Conservation (phyloP, 2,888 invertebrate species). For the Platycnemis pennipes region DNA sequence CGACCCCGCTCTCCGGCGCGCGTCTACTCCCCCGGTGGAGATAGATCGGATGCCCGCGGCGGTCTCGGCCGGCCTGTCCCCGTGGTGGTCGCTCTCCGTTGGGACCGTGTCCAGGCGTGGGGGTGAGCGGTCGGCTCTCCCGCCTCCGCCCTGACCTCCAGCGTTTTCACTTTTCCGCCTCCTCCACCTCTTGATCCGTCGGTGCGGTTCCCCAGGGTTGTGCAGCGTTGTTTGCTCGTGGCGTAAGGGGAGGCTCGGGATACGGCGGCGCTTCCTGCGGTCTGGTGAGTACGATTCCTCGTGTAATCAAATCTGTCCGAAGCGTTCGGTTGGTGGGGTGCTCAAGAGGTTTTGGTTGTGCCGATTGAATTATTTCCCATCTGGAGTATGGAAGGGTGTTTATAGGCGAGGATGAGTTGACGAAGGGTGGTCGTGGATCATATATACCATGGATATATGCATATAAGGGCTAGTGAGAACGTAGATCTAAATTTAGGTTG, state of each 20-base stretch:
- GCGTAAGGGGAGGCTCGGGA: not conserved
- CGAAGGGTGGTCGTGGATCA: no score
- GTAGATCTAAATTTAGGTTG: no score
- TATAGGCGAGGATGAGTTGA: no score
- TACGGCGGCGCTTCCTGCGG: not conserved
- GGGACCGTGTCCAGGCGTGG: not conserved
- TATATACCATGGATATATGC: no score
- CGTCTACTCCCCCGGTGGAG: not conserved
- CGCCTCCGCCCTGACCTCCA: no score
- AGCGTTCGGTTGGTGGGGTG: no score
- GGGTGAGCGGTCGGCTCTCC: no score
- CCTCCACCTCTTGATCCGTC: not conserved
- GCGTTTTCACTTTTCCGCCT: slow-evolving; percentile 1
- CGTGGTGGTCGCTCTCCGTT: not conserved
- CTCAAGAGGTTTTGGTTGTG: no score
- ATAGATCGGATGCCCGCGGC: not conserved
- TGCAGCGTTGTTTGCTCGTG: not conserved
- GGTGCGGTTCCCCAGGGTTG: not conserved
- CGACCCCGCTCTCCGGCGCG: not conserved
- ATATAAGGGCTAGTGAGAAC: no score
- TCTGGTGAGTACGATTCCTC: not conserved
- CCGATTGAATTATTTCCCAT: no score
- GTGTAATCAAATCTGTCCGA: not conserved
- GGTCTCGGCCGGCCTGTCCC: not conserved
- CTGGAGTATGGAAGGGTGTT: no score